Evolutionary conservation across 2,113 vertebrate species (phyloP).

Genomic region (Laticauda laticaudata): DNA sequence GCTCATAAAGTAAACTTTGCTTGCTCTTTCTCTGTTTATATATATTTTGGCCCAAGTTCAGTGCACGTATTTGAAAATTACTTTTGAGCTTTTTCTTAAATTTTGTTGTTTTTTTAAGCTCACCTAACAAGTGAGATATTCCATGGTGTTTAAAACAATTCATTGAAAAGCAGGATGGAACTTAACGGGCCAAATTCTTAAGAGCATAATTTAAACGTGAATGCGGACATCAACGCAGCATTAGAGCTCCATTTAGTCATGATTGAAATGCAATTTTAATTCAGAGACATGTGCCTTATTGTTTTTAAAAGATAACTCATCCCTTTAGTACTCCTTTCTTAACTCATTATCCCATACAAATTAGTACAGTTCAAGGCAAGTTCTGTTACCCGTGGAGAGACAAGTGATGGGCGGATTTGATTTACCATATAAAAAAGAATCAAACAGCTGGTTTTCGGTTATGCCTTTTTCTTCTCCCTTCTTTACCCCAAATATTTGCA

Average conservation of each 20-base stretch:
- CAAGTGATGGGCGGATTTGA: slow-evolving; percentile 33
- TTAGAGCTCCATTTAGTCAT: not conserved
- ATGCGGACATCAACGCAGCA: not conserved
- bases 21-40: not conserved
- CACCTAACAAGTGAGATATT: not conserved
- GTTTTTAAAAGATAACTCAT: not conserved
- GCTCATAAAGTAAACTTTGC: not conserved
- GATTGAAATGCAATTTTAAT: not conserved
- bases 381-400: slow-evolving; percentile 46
- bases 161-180: not conserved
- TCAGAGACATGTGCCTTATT: not conserved
- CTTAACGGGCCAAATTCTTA: not conserved
- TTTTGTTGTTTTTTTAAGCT: not conserved
- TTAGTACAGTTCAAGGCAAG: slow-evolving; percentile 40
- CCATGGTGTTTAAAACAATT: not conserved
- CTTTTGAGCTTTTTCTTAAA: not conserved
- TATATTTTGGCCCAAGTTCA: not conserved
- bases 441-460: slow-evolving; percentile 64
- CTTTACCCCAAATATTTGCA: slow-evolving; percentile 53
- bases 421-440: slow-evolving; percentile 56
- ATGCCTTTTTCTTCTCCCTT: not conserved
- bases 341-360: slow-evolving; percentile 32
- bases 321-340: not conserved
- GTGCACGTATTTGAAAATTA: not conserved
- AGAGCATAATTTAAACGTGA: not conserved